Conservation (phyloP, 2,797 vertebrate genomes). For the Poecilia velifera region DNA sequence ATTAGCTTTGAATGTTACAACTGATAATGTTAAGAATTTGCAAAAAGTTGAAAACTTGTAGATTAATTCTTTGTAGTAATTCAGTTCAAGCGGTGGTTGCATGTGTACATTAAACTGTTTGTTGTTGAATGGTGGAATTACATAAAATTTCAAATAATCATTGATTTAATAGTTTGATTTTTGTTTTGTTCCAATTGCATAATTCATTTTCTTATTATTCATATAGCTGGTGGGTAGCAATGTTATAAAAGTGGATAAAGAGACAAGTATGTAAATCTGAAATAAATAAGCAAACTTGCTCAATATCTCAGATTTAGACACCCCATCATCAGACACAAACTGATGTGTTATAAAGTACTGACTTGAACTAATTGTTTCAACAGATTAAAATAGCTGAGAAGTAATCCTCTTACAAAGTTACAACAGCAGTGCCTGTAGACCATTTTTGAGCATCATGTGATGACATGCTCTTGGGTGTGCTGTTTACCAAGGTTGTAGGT, state of each 20-base stretch:
- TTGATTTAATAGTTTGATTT: background rate
- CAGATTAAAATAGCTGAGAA: constrained; percentile 78
- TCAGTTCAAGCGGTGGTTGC: background rate
- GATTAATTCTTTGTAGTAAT: background rate
- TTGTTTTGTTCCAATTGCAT: background rate
- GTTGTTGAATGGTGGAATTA: background rate
- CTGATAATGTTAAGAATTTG: background rate
- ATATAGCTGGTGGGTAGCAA: background rate
- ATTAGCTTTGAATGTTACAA: constrained; percentile 21
- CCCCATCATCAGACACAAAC: background rate
- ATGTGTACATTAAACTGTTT: background rate
- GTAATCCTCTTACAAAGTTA: constrained; percentile 80
- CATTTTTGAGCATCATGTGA: constrained; percentile 70
- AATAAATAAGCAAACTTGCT: background rate
- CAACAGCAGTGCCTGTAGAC: constrained; percentile 35
- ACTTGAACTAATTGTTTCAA: constrained; percentile 56
- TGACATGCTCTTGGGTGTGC: constrained; percentile 44
- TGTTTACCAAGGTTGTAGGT: constrained; percentile 36
- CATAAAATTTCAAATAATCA: background rate
- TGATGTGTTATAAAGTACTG: constrained; percentile 22
- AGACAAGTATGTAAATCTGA: background rate
- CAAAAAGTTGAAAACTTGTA: background rate
- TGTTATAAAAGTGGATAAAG: constrained; percentile 17
- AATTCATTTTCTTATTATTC: background rate
- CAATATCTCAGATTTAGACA: background rate